Evolutionary conservation across 2,888 invertebrate genomes (phyloP), one percentile per base, ranked within the genome.

Genomic region (Xylota segnis): DNA sequence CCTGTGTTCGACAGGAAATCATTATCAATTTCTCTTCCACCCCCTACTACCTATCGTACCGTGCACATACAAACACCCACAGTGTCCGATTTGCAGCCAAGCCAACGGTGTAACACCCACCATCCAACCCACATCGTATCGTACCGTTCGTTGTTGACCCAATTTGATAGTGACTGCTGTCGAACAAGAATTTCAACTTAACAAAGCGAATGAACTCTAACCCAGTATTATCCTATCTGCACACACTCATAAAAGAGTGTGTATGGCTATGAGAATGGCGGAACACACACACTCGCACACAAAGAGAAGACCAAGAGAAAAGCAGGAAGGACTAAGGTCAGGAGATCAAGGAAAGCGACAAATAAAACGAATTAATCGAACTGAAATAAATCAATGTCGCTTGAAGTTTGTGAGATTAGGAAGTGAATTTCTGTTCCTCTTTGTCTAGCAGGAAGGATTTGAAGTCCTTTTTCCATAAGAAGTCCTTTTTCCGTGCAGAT

Each of bases 371-470:
- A 91, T 91, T 91, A 91, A 91, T 91, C 92, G 92, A 91, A 91
- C 89, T 91, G 89, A 91, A 91, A 91, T 91, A 91, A 91, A 91
- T 91, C 91, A 91, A 91, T 90, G 91, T 91, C 91, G 61, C 76
- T 89, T 88, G 88, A 89, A 90, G 90, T 88, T 87, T 83, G 88
- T 88, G 88, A 89, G 90, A 90, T 90, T 90, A 90, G 89, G 87
- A 87, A 87, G 87, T 87, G 87, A 83, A 77, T 78, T 66, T 86
- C 63, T 56, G 65, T 77, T 59, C 72, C 58, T 59, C 23, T 34
- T 54, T 65, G 63, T 61, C 63, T 56, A 68, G 52, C 34, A 59
- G 50, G 56, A 72, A 52, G 74, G 63, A 82, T 66, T 58, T 70
- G 54, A 63, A 10, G 34, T 63, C 45, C 5, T 61, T 34, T 5